Percentiles rank a stretch among this genome's conserved stretches.
phyloP scores from a whole-genome alignment of 2,888 invertebrate species.

The Agrotis clavis region DNA sequence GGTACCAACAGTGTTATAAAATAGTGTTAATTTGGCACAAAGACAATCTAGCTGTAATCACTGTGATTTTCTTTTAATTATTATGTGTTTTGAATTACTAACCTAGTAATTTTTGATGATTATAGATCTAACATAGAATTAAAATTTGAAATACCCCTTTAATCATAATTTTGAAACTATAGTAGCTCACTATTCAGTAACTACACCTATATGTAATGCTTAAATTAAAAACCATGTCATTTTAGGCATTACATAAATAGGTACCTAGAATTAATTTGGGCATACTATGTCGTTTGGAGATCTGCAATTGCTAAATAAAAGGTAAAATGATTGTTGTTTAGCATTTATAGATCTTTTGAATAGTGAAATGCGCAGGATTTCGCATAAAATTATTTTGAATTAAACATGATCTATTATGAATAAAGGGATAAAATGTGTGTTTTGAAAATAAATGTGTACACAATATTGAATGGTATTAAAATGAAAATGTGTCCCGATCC shows the following conservation, averaged over 20 bases:
- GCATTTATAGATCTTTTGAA: conserved; percentile 2
- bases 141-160: conserved; percentile 31
- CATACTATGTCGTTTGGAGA: not conserved
- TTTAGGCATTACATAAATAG: not conserved
- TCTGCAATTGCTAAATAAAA: not conserved
- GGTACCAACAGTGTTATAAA: conserved; percentile 34
- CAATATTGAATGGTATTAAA: conserved; percentile 45
- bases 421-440: conserved; percentile 32
- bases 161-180: conserved; percentile 1
- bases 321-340: not conserved
- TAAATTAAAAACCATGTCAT: no score
- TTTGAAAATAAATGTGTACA: conserved; percentile 41
- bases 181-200: not conserved
- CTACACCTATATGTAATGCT: no score
- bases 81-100: conserved; percentile 55
- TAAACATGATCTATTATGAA: conserved; percentile 9
- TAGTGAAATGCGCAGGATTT: not conserved
- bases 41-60: conserved; percentile 58
- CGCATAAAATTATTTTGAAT: not conserved
- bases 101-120: conserved; percentile 53
- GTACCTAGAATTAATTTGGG: not conserved
- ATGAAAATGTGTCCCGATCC: conserved; percentile 29
- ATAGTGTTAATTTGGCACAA: conserved; percentile 54
- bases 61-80: conserved; percentile 61
- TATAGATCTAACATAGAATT: conserved; percentile 53